Conservation (phyloP, 2,888 invertebrate species). For the Lepidochrysops patricia region DNA sequence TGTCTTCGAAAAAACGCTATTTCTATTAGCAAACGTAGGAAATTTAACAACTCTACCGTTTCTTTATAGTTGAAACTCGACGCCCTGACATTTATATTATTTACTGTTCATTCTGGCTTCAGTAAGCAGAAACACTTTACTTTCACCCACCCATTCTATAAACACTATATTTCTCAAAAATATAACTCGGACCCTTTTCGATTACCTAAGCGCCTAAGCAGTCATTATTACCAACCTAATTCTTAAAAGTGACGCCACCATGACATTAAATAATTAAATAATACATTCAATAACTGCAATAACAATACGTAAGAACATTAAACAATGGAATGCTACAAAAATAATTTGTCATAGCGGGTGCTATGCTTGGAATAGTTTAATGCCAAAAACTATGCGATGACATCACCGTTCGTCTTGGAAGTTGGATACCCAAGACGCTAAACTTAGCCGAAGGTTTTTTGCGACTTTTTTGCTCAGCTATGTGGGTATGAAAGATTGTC, state of each 20-base stretch:
- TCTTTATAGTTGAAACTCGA: background rate
- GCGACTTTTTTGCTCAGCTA: background rate
- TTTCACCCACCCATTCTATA: background rate
- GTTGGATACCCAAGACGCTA: background rate
- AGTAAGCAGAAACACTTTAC: background rate
- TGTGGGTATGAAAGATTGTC: background rate
- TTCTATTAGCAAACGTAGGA: background rate
- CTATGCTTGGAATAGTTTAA: background rate
- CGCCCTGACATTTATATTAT: background rate
- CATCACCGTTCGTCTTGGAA: background rate
- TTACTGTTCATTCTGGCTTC: background rate
- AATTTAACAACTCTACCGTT: background rate
- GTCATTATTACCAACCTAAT: background rate
- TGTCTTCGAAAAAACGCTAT: no score
- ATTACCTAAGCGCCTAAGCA: background rate
- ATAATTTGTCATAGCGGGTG: background rate
- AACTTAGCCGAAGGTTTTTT: background rate
- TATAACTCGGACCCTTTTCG: background rate
- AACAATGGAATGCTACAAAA: background rate
- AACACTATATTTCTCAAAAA: background rate
- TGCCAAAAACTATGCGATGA: conserved; percentile 7
- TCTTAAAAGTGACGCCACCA: background rate
- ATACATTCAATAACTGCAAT: background rate
- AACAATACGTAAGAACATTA: background rate
- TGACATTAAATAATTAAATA: background rate